Conservation (phyloP, 2,797 vertebrate genomes). For the Anableps anableps region DNA sequence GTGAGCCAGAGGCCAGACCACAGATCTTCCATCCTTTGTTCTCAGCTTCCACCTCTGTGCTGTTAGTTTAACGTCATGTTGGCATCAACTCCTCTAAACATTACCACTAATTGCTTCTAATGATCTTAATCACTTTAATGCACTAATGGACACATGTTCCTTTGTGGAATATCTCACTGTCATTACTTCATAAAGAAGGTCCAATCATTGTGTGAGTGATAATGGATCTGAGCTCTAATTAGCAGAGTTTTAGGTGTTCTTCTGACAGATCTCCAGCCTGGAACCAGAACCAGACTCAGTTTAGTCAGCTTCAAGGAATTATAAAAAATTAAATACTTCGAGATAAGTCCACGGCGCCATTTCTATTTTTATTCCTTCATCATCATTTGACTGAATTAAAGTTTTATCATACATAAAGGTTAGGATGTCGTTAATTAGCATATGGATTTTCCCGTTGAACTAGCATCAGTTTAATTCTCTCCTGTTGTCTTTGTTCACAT, state of each 20-base stretch:
- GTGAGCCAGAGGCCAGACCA: neutral
- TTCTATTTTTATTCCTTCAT: neutral
- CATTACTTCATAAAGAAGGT: conserved; percentile 36
- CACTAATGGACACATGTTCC: conserved; percentile 38
- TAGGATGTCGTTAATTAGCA: too few relatives aligned
- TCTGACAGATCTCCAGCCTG: too few relatives aligned
- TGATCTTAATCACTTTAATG: conserved; percentile 41
- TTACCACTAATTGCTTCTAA: conserved; percentile 51
- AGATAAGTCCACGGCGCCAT: neutral
- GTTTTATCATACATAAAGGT: neutral
- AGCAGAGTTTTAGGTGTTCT: too few relatives aligned
- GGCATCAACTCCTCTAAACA: conserved; percentile 32
- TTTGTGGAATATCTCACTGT: conserved; percentile 28
- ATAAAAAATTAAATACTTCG: too few relatives aligned
- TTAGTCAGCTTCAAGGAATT: too few relatives aligned
- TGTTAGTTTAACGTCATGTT: conserved; percentile 14
- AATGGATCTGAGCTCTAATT: conserved; percentile 21
- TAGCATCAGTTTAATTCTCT: too few relatives aligned
- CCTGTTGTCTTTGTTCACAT: too few relatives aligned
- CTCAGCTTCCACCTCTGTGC: conserved; percentile 17
- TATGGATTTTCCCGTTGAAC: too few relatives aligned
- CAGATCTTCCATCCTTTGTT: neutral
- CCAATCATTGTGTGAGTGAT: conserved; percentile 17
- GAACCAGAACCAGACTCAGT: too few relatives aligned
- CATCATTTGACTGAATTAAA: neutral